Evolutionary conservation across 2,113 vertebrate species (phyloP).

Genomic region (Paradisaea rubra): DNA sequence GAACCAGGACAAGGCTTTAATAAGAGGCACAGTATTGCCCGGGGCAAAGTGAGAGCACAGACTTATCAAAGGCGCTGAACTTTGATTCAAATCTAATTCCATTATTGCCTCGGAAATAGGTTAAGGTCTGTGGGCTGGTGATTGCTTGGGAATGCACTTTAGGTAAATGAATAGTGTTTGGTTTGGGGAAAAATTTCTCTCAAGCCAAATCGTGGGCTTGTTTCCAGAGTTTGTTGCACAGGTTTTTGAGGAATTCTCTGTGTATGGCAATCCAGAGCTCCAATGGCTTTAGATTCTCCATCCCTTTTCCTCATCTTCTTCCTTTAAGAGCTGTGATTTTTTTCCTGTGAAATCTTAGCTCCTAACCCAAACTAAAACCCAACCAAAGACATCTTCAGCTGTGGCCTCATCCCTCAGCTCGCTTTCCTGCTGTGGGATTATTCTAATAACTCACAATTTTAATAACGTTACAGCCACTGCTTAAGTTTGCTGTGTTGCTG

Average conservation of each 20-base stretch:
- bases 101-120: conserved; percentile 85
- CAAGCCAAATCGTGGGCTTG: background rate
- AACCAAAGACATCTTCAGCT: background rate
- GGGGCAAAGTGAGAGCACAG: conserved; percentile 71
- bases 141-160: conserved; percentile 17
- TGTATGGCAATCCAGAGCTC: background rate
- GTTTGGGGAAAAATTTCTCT: conserved; percentile 51
- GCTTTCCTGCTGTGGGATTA: background rate
- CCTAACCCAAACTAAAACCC: background rate
- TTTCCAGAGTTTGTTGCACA: background rate
- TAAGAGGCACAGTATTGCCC: conserved; percentile 76
- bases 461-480: background rate
- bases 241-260: conserved; percentile 4
- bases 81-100: conserved; percentile 83
- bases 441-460: background rate
- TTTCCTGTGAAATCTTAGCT: background rate
- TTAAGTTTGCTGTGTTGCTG: background rate
- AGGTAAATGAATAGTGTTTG: conserved; percentile 23
- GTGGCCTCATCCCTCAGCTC: background rate
- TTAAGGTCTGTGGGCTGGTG: conserved; percentile 37
- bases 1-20: conserved; percentile 80
- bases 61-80: conserved; percentile 78
- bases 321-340: background rate
- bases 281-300: background rate
- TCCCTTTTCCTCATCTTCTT: background rate